phyloP scores from a whole-genome alignment of 2,888 invertebrate genomes.

The Protodeltote pygarga region DNA sequence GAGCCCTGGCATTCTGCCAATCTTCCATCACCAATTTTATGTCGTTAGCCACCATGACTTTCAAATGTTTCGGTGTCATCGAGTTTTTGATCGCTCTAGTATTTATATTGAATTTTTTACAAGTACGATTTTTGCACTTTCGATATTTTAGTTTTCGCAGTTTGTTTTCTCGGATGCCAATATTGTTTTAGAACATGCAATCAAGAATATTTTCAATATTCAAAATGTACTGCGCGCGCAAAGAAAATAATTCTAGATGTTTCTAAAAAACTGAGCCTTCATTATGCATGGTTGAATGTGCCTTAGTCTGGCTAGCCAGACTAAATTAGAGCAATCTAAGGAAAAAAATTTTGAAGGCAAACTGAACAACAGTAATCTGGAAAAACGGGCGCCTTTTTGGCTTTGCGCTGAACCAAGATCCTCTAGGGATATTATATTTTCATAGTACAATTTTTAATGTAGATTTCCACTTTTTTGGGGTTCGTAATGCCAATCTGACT shows the following conservation, averaged over 20 bases:
- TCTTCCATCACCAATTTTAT: conserved; percentile 37
- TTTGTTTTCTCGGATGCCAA: neutral
- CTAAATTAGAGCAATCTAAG: too few relatives aligned
- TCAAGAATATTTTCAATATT: conserved; percentile 5
- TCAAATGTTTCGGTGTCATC: conserved; percentile 35
- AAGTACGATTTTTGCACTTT: conserved; percentile 17
- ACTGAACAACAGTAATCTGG: too few relatives aligned
- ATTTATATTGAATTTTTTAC: conserved; percentile 12
- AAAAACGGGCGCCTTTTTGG: too few relatives aligned
- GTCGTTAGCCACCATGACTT: conserved; percentile 34
- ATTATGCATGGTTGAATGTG: too few relatives aligned
- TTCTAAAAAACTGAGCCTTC: too few relatives aligned
- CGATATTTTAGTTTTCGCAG: neutral
- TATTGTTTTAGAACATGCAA: conserved; percentile 23
- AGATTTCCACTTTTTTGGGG: too few relatives aligned
- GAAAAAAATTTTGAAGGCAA: too few relatives aligned
- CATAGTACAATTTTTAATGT: too few relatives aligned
- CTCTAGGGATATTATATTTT: too few relatives aligned
- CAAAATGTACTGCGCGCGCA: conserved; percentile 2
- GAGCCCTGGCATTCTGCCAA: conserved; percentile 40
- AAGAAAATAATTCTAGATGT: too few relatives aligned
- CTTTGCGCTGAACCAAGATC: too few relatives aligned
- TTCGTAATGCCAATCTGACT: neutral
- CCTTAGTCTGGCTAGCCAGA: too few relatives aligned
- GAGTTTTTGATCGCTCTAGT: conserved; percentile 15